Base-by-base conservation (phyloP, 2,113 vertebrate species). In the Microcebus tavaratra region DNA sequence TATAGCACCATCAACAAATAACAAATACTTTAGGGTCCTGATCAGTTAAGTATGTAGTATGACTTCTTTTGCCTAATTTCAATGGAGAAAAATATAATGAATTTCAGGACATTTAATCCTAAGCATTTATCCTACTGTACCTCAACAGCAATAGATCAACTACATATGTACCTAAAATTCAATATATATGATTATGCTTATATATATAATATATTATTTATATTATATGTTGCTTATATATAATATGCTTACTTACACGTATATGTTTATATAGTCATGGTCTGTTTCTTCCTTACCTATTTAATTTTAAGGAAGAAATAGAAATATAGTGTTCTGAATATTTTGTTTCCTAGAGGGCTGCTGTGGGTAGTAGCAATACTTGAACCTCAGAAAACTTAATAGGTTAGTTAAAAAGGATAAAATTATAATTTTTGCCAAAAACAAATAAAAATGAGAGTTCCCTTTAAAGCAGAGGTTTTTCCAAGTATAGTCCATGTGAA, bases 231-330 rank as follows among this genome's bases (percentile, higher is more conserved):
- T 53, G 50, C 50, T 53, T 53, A 53, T 53, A 53, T 84, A 53
- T 9, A 76, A 1, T 48, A 79, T n/a, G 72, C 23, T 72, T 39
- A 72, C 68, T 72, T 72, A 72, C 25, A 29, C 25, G 27, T 61
- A 61, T 39, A 6, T 39, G 39, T 79, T 59, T 86, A 76, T 34
- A 11, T 45, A 67, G 53, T 93, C n/a, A 55, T 3, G 23, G 53
- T 68, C 79, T 13, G 34, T 68, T 21, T 72, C 20, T 73, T 73
- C 34, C 31, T 70, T 5, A 55, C 9, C 12, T 72, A 45, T 29
- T 94, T 78, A 95, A 75, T 93, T 93, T 78, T 94, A 20, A 82
- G 59, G 57, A 94, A 92, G 42, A 96, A 87, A 76, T 34, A 82
- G 72, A 95, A 89, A 95, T 75, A 53, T 3, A 7, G 36, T 86